Conservation (phyloP, 2,113 vertebrate species). For the Ceratotherium simum region DNA sequence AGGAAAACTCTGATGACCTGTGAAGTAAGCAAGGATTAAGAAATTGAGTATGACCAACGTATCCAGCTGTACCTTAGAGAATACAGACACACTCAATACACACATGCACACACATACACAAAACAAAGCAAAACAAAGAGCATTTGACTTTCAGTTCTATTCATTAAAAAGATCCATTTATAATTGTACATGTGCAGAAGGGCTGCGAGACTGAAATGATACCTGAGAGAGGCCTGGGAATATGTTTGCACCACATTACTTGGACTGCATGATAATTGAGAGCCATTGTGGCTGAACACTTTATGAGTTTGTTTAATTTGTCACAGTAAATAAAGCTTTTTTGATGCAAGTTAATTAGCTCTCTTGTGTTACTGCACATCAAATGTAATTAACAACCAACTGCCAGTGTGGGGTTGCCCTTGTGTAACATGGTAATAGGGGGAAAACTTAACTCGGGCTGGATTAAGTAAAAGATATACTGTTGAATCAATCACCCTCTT, state of each 20-base stretch:
- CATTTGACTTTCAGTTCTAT: constrained; percentile 63
- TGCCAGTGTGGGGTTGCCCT: constrained; percentile 78
- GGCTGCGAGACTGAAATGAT: constrained; percentile 68
- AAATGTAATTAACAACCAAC: constrained; percentile 80
- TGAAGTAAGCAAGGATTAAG: constrained; percentile 50
- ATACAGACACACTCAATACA: background rate
- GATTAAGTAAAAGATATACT: constrained; percentile 66
- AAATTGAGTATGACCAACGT: background rate
- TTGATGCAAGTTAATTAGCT: constrained; percentile 83
- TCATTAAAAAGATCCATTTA: constrained; percentile 70
- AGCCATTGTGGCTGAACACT: constrained; percentile 79
- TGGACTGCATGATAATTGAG: constrained; percentile 75
- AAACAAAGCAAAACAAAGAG: constrained; percentile 69
- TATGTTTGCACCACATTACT: constrained; percentile 76
- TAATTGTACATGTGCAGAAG: constrained; percentile 71
- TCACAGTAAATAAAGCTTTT: constrained; percentile 82
- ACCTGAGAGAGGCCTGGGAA: constrained; percentile 81
- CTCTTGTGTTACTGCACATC: constrained; percentile 81
- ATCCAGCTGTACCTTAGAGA: constrained; percentile 3
- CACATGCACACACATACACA: background rate
- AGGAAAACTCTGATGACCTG: constrained; percentile 15
- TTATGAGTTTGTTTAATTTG: constrained; percentile 83
- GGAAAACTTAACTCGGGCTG: constrained; percentile 63
- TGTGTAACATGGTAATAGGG: constrained; percentile 76
- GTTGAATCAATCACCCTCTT: constrained; percentile 62